Percentiles rank a stretch among this genome's conserved stretches.
These are phyloP conservation scores for Aphidius ervi DNA, from an alignment of 1,140 invertebrate genomes.

Conservation along the genomic window DNA sequence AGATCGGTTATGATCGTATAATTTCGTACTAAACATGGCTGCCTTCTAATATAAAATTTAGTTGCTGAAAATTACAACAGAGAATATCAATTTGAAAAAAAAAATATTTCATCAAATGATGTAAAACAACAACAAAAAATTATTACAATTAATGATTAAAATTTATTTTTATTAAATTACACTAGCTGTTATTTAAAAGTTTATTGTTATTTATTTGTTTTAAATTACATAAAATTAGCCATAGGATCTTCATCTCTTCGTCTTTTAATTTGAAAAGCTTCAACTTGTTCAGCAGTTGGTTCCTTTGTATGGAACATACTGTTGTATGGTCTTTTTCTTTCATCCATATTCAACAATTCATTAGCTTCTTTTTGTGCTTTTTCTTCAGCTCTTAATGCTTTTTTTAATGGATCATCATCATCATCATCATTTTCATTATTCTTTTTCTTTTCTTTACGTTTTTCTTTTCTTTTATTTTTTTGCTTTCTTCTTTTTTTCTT, in stretches of 20 bases:
- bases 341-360: constrained; percentile 69
- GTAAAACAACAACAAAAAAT: too few relatives aligned
- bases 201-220: too few relatives aligned
- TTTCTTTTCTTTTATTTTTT: constrained; percentile 56
- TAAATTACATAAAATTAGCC: constrained; percentile 59
- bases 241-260: constrained; percentile 87
- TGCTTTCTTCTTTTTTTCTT: constrained; percentile 53
- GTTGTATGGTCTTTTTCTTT: constrained; percentile 88
- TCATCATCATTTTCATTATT: constrained; percentile 37
- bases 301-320: constrained; percentile 79
- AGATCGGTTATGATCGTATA: too few relatives aligned
- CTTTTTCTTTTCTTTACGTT: constrained; percentile 60
- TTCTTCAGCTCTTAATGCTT: constrained; percentile 67
- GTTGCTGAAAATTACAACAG: too few relatives aligned
- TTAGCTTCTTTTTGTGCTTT: constrained; percentile 61
- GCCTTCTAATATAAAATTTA: too few relatives aligned
- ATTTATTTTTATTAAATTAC: constrained; percentile 4
- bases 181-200: neutral
- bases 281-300: constrained; percentile 88
- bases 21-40: too few relatives aligned
- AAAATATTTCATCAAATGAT: too few relatives aligned
- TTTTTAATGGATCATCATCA: constrained; percentile 44
- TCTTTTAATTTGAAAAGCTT: constrained; percentile 87
- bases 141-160: too few relatives aligned
- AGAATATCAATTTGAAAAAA: too few relatives aligned